Conservation (phyloP, 2,797 vertebrate species). For the Danio aesculapii region DNA sequence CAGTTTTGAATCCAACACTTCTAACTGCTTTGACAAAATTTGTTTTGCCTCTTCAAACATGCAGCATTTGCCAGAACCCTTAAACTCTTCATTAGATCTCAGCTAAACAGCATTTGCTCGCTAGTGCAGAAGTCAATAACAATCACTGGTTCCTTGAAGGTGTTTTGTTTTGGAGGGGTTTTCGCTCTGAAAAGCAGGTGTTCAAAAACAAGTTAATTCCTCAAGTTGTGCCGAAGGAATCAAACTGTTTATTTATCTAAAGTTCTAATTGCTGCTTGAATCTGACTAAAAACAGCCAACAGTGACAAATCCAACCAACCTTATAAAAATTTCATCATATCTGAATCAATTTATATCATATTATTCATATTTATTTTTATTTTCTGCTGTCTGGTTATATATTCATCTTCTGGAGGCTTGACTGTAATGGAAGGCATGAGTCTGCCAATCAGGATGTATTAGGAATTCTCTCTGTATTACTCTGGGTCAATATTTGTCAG, state of each 20-base stretch:
- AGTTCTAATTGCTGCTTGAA: slow-evolving; percentile 11
- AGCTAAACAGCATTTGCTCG: background rate
- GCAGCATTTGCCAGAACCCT: background rate
- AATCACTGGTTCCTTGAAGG: background rate
- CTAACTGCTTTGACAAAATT: background rate
- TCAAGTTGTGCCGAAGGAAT: background rate
- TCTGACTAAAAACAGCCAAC: slow-evolving; percentile 11
- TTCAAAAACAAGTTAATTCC: slow-evolving; percentile 17
- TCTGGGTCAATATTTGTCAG: slow-evolving; percentile 64
- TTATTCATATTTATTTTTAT: too few relatives aligned
- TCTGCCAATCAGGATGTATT: slow-evolving; percentile 53
- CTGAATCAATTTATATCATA: background rate
- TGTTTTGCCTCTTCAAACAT: background rate
- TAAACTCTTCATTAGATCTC: background rate
- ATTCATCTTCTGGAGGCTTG: slow-evolving; percentile 12
- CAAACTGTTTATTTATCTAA: background rate
- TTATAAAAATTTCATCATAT: slow-evolving; percentile 4
- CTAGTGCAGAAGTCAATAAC: background rate
- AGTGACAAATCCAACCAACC: background rate
- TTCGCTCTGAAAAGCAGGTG: slow-evolving; percentile 6
- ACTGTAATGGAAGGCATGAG: slow-evolving; percentile 43
- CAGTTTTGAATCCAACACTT: slow-evolving; percentile 1
- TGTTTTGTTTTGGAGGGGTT: background rate
- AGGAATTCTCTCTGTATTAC: slow-evolving; percentile 60
- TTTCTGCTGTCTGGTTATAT: slow-evolving; percentile 14